Evolutionary conservation across 2,113 vertebrate genomes (phyloP).

Genomic region (Cyprinodon tularosa): DNA sequence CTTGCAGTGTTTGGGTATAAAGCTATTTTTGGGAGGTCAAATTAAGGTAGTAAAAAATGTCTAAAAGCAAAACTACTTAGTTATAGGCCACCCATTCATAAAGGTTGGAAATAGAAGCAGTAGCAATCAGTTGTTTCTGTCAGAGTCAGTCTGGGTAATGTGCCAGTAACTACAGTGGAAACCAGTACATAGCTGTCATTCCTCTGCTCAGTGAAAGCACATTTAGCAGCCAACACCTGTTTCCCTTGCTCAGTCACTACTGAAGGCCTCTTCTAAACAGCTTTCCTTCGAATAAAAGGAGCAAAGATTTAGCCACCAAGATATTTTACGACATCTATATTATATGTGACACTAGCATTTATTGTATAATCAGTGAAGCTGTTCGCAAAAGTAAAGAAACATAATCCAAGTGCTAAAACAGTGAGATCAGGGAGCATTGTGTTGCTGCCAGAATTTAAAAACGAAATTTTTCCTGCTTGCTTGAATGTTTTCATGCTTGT

Average conservation of each 20-base stretch:
- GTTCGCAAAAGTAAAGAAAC: neutral
- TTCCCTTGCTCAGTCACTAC: constrained; percentile 80
- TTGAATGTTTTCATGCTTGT: neutral
- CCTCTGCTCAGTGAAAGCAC: constrained; percentile 85
- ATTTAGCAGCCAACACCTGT: constrained; percentile 90
- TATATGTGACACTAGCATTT: neutral
- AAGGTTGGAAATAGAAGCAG: constrained; percentile 43
- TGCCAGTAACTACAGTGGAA: constrained; percentile 77
- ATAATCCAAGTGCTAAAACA: neutral
- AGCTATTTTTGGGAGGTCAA: neutral
- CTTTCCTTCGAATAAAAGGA: constrained; percentile 37
- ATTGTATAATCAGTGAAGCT: neutral
- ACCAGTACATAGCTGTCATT: constrained; percentile 86
- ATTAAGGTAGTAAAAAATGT: neutral
- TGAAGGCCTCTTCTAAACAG: constrained; percentile 24
- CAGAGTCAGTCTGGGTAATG: constrained; percentile 63
- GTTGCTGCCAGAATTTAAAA: neutral
- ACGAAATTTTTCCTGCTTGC: neutral
- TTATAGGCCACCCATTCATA: constrained; percentile 62
- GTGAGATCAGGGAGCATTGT: neutral
- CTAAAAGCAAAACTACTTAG: neutral
- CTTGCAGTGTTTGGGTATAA: too few species aligned
- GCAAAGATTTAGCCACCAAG: constrained; percentile 20
- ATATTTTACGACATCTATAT: constrained; percentile 7
- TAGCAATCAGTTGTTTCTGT: constrained; percentile 53